Base-by-base conservation (phyloP, 2,888 invertebrate species). In the Xylota sylvarum region DNA sequence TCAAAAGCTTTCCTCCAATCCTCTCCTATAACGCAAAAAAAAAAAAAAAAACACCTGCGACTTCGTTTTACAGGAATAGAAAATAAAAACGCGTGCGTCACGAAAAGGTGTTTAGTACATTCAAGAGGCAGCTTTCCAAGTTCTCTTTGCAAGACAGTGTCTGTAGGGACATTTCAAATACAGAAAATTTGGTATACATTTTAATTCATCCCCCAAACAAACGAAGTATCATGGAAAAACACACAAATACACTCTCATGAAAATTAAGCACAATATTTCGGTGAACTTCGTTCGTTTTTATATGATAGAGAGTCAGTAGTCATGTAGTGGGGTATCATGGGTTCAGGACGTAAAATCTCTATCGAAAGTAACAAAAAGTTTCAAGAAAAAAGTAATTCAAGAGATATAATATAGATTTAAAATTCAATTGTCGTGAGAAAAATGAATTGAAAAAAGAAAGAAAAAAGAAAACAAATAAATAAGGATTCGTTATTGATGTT, bases 21-120 rank as follows among this genome's bases (percentile, higher is more conserved):
- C 46, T 64, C 35, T 35, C 14, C 27, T 12, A 23, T 23, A 1
- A 46, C 5, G 14, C 40, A 40, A 60, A 43, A 23, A 12, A 27
- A 14, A 17, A 27, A 60, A 40, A 60, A 43, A 23, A 12, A 27
- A 14, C 17, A 46, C 30, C 5, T 12, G 10, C 46, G 12, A 27
- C 43, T 52, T n/a, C 17, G 23, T 14, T 30, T n/a, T 17, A 23
- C 37, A 43, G 27, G 64, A 76, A 74, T 40, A 55, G 27, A 81
- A 56, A 69, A 23, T n/a, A n/a, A 52, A 81, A 77, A 82, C 40
- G 77, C 70, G 77, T 82, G 82, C 82, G 82, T 82, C 77, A 70
- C 43, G 52, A 62, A 67, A 50, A 37, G 14, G 14, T 56, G 30
- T 60, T 58, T 69, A 9, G 12, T 43, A 70, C 14, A 19, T 17